Base-by-base conservation (phyloP, 2,888 invertebrate species). In the Amphipyra tragopoginis region DNA sequence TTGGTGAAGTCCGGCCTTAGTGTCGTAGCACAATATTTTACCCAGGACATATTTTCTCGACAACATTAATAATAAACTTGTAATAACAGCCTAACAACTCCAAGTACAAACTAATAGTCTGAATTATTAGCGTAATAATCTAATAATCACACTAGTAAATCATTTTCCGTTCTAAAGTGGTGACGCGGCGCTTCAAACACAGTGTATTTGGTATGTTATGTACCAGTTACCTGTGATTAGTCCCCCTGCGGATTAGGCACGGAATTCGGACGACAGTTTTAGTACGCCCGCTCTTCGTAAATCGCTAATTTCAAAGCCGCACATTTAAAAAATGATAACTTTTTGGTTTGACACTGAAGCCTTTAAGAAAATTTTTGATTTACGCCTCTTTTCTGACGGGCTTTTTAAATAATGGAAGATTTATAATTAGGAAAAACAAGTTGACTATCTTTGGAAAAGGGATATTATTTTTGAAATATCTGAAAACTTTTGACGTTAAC, bases 331-430 rank as follows among this genome's bases (percentile, higher is more conserved):
- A 76, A 72, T 73, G 58, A 73, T 70, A 64, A 79, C 78, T 81
- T 83, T 84, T 83, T 48, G 42, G 73, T 69, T 44, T 88, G 90
- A 90, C 89, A 86, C 83, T 85, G 79, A 86, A 65, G 56, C 70
- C 58, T 74, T 75, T 74, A 66, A 51, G 54, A 62, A 66, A 45
- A 75, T 78, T 75, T 80, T 77, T 72, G 79, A 76, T 77, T 75
- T 67, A 68, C 60, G 48, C 69, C 70, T 69, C 71, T 82, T 82
- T 83, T 66, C 60, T 73, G 80, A 80, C 52, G 71, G 77, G 67
- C 79, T 82, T 79, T 85, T 85, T 84, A 81, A 86, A 87, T 86
- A 87, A 87, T 86, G 87, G 82, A 83, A 64, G 65, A 60, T 56
- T 65, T 56, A 76, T 85, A 83, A 87, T 88, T 86, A 84, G 64